phyloP scores from a whole-genome alignment of 2,797 vertebrate species.

The Falco berigora region DNA sequence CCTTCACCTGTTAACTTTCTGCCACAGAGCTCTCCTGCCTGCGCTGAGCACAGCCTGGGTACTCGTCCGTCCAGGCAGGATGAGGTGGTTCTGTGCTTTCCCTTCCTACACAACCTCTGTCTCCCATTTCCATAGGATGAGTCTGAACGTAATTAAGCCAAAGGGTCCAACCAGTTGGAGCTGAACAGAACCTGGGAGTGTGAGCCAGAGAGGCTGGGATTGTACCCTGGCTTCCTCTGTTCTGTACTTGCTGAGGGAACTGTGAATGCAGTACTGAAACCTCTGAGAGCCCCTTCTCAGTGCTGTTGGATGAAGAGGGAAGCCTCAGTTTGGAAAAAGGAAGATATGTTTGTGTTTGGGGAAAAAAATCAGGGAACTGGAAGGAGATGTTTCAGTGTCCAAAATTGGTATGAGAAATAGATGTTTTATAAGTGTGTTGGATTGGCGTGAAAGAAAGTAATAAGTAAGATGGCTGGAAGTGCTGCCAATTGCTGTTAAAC shows the following conservation, averaged over 20 bases:
- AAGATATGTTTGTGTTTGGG: background rate
- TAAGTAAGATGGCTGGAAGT: background rate
- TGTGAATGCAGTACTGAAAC: background rate
- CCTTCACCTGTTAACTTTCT: background rate
- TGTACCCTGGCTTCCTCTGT: background rate
- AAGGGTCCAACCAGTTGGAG: background rate
- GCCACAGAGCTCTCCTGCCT: background rate
- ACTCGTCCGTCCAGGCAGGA: accelerated
- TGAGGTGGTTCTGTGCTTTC: background rate
- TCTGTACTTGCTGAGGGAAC: background rate
- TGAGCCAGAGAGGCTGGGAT: background rate
- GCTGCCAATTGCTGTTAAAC: background rate
- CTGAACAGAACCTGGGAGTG: background rate
- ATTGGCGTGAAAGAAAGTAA: background rate
- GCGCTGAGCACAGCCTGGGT: background rate
- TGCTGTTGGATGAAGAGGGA: background rate
- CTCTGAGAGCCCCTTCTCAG: background rate
- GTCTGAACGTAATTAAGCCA: background rate
- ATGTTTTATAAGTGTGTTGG: background rate
- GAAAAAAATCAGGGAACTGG: background rate
- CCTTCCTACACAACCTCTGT: background rate
- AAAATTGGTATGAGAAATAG: background rate
- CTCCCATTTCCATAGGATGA: background rate
- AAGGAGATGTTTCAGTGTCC: background rate
- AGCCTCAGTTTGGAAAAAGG: background rate